Conservation (phyloP, 2,888 invertebrate genomes). For the Saturnia pavonia region DNA sequence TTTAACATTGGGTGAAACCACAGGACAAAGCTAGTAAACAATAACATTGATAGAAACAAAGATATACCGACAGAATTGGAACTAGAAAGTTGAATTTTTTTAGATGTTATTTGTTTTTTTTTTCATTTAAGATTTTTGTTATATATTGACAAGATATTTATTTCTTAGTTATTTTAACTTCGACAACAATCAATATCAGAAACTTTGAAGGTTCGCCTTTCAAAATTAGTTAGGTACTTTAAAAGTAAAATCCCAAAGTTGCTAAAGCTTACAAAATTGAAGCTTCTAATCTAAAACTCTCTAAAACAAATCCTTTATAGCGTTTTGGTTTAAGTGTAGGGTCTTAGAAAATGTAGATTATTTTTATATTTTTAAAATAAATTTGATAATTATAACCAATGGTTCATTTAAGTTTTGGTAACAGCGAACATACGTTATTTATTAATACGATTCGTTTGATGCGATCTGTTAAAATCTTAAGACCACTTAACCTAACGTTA, state of each 20-base stretch:
- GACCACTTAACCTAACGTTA: not conserved
- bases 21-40: no score
- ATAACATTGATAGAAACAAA: no score
- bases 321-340: not conserved
- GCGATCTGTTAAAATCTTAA: not conserved
- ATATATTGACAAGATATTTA: not conserved
- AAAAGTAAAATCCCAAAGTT: slow-evolving; percentile 5
- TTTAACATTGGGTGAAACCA: no score
- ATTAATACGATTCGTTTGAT: not conserved
- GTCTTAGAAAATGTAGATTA: not conserved
- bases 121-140: not conserved
- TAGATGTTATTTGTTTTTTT: no score
- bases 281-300: not conserved
- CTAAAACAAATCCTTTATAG: slow-evolving; percentile 4
- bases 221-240: not conserved
- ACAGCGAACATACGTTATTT: not conserved
- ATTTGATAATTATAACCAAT: no score
- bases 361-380: not conserved
- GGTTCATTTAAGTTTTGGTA: no score
- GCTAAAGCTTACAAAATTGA: not conserved
- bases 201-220: not conserved
- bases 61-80: no score
- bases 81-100: no score
- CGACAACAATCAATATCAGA: not conserved
- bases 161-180: not conserved